Evolutionary conservation across 2,888 invertebrate species (phyloP).

Genomic region (Harpagoxenus sublaevis): DNA sequence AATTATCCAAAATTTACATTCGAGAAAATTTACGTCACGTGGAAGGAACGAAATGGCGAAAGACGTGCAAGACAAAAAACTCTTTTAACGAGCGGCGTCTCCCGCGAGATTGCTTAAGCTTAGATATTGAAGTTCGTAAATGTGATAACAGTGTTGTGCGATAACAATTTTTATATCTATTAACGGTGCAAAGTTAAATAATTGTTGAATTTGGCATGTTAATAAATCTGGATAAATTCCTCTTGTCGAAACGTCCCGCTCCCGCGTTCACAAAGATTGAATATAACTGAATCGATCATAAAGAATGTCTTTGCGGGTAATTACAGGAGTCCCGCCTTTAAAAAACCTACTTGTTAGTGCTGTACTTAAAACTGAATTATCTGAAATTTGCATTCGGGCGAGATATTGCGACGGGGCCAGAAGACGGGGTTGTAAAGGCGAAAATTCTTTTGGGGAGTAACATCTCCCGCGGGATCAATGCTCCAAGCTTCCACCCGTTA

Average conservation of each 20-base stretch:
- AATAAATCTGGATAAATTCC: background rate
- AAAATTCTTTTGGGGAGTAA: constrained; percentile 59
- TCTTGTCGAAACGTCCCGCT: background rate
- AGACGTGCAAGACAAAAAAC: constrained; percentile 38
- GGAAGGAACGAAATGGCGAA: constrained; percentile 20
- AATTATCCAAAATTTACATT: constrained; percentile 62
- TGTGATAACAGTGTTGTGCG: background rate
- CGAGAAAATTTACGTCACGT: constrained; percentile 48
- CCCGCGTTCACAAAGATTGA: background rate
- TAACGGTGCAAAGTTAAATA: background rate
- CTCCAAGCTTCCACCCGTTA: constrained; percentile 46
- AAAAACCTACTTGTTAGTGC: too few relatives aligned
- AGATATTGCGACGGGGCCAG: constrained; percentile 9
- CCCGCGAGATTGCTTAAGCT: constrained; percentile 27
- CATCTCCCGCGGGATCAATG: constrained; percentile 64
- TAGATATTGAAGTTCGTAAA: constrained; percentile 45
- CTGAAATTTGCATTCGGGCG: constrained; percentile 56
- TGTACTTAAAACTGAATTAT: constrained; percentile 8
- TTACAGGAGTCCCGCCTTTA: background rate
- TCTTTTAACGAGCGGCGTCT: constrained; percentile 46
- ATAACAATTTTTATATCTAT: background rate
- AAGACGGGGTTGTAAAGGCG: background rate
- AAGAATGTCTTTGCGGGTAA: constrained; percentile 35
- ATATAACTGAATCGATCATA: constrained; percentile 8
- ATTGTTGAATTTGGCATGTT: background rate